Base-by-base conservation (phyloP, 2,888 invertebrate species). In the Cantharis lateralis region DNA sequence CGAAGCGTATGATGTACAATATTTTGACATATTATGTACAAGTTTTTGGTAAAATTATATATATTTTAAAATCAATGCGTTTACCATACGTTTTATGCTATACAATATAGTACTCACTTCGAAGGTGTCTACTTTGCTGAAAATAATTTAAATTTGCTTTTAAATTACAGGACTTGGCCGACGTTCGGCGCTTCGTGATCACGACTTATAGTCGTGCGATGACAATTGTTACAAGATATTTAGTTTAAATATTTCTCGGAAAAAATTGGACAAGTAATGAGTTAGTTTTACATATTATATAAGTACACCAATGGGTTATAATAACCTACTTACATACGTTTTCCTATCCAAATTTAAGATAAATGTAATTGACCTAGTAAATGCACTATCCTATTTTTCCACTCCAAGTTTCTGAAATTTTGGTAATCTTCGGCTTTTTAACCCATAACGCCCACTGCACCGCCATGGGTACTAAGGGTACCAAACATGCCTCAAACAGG, bases 161-260 rank as follows among this genome's bases (percentile, higher is more conserved):
- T 74, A 78, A 78, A 78, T 78, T 78, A 78, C 26, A 78, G 77
- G 77, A 72, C 75, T 71, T 66, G 32, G 71, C 71, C 72, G 71
- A 78, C 70, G 72, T 72, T 70, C 72, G 79, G 79, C 79, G 72
- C 77, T 74, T 78, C 77, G 75, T 72, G 74, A 75, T 77, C 79
- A 79, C 77, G 77, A 75, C 68, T 69, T 69, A 24, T 18, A 77
- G 75, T 77, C 79, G 75, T 77, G 77, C 75, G 68, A 61, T 71
- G 71, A 77, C 71, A 71, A 74, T 75, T 71, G 62, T 71, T 24
- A 13, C 71, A 66, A 28, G 48, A 32, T 69, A 62, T 62, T 73
- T 62, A 15, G 68, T n/a, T 15, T 32, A 71, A 26, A 32, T 20
- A 26, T 28, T 72, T 73, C 68, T 68, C 69, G 62, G 68, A 68